Evolutionary conservation across 1,140 invertebrate genomes (phyloP).

Genomic region (Ganaspis sp.): DNA sequence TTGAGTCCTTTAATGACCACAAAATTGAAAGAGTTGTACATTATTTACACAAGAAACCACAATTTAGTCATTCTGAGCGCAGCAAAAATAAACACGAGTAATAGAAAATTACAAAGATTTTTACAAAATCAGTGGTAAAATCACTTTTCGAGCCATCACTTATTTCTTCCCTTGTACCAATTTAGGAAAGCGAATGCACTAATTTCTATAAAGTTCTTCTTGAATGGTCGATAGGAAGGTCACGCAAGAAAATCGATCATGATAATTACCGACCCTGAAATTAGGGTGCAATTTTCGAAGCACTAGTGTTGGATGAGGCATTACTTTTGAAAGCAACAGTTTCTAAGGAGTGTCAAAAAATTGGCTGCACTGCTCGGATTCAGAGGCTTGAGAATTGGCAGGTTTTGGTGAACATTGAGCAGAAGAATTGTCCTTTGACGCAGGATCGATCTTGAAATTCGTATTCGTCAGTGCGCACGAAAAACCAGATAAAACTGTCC

Average conservation of each 20-base stretch:
- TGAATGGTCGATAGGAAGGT: slow-evolving; percentile 15
- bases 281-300: not conserved
- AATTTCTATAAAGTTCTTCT: not conserved
- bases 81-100: no score
- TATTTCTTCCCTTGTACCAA: not conserved
- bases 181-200: not conserved
- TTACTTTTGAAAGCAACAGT: not conserved
- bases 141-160: not conserved
- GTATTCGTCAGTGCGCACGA: slow-evolving; percentile 34
- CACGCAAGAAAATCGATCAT: slow-evolving; percentile 4
- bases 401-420: slow-evolving; percentile 43
- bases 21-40: no score
- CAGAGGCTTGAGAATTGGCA: no score
- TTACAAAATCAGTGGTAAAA: no score
- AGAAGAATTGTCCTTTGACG: slow-evolving; percentile 40
- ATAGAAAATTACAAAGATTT: no score
- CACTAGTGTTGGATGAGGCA: not conserved
- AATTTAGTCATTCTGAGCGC: no score
- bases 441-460: slow-evolving; percentile 34
- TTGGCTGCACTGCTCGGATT: no score
- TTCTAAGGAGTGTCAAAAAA: no score
- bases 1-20: no score
- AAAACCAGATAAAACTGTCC: not conserved
- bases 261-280: not conserved
- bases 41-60: no score